Conservation (phyloP, 2,797 vertebrate genomes). For the Chaetophractus vellerosus region DNA sequence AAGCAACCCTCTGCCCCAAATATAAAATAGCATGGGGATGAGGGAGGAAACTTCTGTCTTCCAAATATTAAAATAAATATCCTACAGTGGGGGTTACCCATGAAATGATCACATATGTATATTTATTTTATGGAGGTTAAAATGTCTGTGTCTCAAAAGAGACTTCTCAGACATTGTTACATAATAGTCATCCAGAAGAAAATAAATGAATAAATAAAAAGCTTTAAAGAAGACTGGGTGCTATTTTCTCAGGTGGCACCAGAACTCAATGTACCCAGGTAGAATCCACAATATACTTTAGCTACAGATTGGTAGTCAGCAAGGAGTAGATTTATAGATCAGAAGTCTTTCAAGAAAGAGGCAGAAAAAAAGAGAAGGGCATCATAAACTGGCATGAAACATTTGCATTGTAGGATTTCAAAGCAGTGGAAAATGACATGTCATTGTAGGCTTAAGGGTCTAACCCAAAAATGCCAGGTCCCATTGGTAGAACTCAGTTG, state of each 20-base stretch:
- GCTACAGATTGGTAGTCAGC: not conserved
- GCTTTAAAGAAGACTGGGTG: not conserved
- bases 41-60: not conserved
- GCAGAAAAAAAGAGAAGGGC: not conserved
- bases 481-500: not conserved
- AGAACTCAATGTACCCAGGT: not conserved
- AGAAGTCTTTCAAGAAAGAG: not conserved
- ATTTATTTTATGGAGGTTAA: not conserved
- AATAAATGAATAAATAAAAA: not conserved
- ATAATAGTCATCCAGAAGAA: not conserved
- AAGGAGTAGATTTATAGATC: not conserved
- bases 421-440: not conserved
- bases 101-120: not conserved
- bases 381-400: not conserved
- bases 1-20: not conserved
- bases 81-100: not conserved
- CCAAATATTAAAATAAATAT: not conserved
- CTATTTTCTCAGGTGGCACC: not conserved
- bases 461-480: not conserved
- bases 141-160: not conserved
- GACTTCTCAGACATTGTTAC: not conserved
- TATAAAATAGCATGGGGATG: not conserved
- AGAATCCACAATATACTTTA: not conserved
- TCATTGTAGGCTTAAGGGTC: not conserved
- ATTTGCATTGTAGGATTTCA: constrained; percentile 39